Conservation (phyloP, 2,113 vertebrate species). For the Oryzias celebensis region DNA sequence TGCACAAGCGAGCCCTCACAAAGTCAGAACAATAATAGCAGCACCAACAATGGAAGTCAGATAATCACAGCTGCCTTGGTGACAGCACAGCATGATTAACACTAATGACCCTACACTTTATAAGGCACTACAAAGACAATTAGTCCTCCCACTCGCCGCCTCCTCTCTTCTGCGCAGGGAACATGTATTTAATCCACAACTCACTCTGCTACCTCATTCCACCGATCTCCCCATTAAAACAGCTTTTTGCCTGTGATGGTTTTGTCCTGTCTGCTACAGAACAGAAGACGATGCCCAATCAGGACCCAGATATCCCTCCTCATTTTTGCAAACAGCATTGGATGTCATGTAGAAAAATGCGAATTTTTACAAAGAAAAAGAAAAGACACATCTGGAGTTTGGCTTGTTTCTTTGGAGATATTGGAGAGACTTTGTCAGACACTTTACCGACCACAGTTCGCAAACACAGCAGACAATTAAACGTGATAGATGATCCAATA, state of each 20-base stretch:
- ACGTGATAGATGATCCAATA: constrained; percentile 52
- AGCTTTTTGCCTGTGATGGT: constrained; percentile 11
- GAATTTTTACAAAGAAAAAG: not conserved
- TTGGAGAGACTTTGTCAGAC: constrained; percentile 31
- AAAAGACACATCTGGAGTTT: constrained; percentile 8
- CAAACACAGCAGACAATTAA: constrained; percentile 49
- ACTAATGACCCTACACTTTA: constrained; percentile 73
- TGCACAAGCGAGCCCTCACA: constrained; percentile 22
- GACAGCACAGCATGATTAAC: constrained; percentile 73
- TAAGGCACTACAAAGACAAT: constrained; percentile 70
- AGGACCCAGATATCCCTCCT: not conserved
- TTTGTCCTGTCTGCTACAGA: not conserved
- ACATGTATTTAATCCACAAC: constrained; percentile 45
- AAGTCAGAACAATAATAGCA: constrained; percentile 31
- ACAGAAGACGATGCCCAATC: not conserved
- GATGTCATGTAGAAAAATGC: too few relatives aligned
- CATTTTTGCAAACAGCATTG: not conserved
- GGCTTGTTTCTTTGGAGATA: constrained; percentile 18
- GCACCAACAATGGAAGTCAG: constrained; percentile 55
- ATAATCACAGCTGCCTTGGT: constrained; percentile 66
- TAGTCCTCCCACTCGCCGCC: constrained; percentile 55
- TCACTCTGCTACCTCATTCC: constrained; percentile 7
- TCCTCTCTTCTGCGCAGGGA: constrained; percentile 38
- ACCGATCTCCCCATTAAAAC: not conserved
- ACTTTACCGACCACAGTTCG: constrained; percentile 23